Evolutionary conservation across 2,113 vertebrate species (phyloP), one percentile per base, ranked within the genome.

Genomic region (Scolopax mira): DNA sequence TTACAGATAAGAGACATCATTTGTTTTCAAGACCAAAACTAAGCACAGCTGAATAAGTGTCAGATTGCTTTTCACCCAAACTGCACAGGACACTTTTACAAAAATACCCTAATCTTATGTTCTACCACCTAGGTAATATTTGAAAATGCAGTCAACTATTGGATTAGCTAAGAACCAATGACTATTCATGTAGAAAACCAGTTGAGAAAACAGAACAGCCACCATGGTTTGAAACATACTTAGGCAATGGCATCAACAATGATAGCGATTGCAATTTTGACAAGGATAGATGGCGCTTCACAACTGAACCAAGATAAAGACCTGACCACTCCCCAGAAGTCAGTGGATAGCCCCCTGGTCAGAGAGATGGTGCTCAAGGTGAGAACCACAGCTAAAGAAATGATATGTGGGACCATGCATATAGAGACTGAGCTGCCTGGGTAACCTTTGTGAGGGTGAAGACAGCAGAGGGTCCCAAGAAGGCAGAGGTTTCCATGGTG

Each of bases 331-430:
- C 66, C 55, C 51, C 11, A 7, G 9, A 62, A 78, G 13, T 46
- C 21, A 1, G 0, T 35, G 52, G n/a, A 3, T n/a, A 18, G 2
- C 19, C 17, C 2, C 42, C 24, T 70, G 33, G 19, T 49, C 33
- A 70, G 58, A 75, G 69, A 48, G 41, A 49, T 28, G 25, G 10
- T 79, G 35, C 42, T 11, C 24, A 19, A 37, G 4, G 10, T 7
- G 24, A 73, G 58, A 83, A 49, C 3, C 22, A 33, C 17, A 58
- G 28, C 24, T 77, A 48, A 58, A 64, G 24, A 49, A 37, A 30
- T 1, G 0, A 9, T 28, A 7, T 1, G 1, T 33, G 30, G 12
- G 16, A 12, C 10, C 7, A 3, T 24, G 15, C 18, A 4, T 42
- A 4, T 4, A 62, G 44, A 37, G 41, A n/a, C 4, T 44, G 49